Conservation (phyloP, 2,113 vertebrate genomes). For the Rhinolophus ferrumequinum region DNA sequence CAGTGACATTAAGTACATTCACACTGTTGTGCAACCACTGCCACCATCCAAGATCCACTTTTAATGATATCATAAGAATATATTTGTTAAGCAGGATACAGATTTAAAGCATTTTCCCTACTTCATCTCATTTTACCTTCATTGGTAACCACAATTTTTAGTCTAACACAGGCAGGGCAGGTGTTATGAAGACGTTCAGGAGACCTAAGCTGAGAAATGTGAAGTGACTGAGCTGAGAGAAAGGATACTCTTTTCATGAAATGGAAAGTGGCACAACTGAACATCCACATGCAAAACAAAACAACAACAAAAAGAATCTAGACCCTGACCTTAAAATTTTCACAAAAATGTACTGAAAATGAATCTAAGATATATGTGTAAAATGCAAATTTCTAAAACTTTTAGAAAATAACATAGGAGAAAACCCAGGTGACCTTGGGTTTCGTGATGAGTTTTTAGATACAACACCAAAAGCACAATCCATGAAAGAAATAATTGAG, state of each 20-base stretch:
- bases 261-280: neutral
- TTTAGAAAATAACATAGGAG: neutral
- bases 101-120: neutral
- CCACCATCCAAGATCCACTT: neutral
- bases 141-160: neutral
- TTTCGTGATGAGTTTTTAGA: neutral
- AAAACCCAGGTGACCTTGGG: neutral
- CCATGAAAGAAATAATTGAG: neutral
- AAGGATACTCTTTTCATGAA: neutral
- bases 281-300: neutral
- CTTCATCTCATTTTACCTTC: neutral
- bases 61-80: neutral
- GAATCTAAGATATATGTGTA: neutral
- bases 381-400: neutral
- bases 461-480: neutral
- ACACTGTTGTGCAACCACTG: neutral
- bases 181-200: neutral
- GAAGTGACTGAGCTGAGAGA: neutral
- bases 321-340: neutral
- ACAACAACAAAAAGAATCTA: neutral
- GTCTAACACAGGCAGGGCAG: neutral
- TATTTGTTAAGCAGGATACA: neutral
- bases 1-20: neutral
- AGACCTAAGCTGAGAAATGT: neutral
- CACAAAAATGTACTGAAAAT: neutral